Evolutionary conservation across 2,888 invertebrate genomes (phyloP).

Genomic region (Phytoseiulus persimilis): DNA sequence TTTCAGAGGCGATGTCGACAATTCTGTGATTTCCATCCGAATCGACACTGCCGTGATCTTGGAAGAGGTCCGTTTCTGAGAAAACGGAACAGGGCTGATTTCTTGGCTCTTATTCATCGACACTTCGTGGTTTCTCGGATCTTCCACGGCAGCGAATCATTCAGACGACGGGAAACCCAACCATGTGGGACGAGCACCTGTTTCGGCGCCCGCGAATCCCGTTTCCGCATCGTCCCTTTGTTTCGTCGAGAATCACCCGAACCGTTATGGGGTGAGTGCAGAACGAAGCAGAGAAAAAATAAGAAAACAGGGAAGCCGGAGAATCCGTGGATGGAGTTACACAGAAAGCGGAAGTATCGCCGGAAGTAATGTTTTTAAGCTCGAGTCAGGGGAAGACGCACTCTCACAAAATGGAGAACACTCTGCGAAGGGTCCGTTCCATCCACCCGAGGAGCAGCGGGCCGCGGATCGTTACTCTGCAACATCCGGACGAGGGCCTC

Average conservation of each 20-base stretch:
- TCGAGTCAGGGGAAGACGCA: background rate
- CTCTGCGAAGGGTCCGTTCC: background rate
- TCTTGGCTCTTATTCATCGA: too few species aligned
- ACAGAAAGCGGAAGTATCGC: constrained; percentile 29
- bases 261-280: background rate
- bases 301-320: background rate
- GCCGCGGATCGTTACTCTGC: background rate
- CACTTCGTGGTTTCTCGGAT: too few species aligned
- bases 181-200: background rate
- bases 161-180: too few species aligned
- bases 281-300: background rate
- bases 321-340: background rate
- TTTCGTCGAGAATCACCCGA: background rate
- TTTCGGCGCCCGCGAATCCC: background rate
- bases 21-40: too few species aligned
- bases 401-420: background rate
- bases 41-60: too few species aligned
- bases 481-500: background rate
- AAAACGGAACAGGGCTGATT: too few species aligned
- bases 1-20: too few species aligned
- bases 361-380: constrained; percentile 38
- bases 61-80: too few species aligned
- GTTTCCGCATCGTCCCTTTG: background rate
- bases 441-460: background rate
- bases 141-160: too few species aligned